phyloP scores from a whole-genome alignment of 2,888 invertebrate species.

The Cephus pulcher region DNA sequence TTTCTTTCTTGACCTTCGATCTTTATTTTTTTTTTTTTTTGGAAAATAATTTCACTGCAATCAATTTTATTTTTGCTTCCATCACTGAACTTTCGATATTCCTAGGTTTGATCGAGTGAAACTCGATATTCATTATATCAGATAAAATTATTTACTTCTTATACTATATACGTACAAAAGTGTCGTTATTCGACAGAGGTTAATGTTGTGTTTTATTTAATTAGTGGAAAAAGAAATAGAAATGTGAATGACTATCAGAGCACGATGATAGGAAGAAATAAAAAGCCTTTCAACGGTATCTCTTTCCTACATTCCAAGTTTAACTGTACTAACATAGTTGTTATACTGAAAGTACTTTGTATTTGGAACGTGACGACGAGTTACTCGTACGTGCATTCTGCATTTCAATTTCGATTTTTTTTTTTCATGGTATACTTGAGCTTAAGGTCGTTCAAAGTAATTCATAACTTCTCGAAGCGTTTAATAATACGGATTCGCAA shows the following conservation, averaged over 20 bases:
- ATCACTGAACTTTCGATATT: neutral
- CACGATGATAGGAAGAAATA: neutral
- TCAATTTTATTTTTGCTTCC: neutral
- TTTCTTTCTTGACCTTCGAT: neutral
- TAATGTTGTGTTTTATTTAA: neutral
- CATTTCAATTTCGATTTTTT: neutral
- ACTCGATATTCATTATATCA: neutral
- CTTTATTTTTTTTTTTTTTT: neutral
- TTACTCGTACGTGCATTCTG: neutral
- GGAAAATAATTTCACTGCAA: neutral
- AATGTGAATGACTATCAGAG: neutral
- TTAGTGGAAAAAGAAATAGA: neutral
- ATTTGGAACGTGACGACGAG: neutral
- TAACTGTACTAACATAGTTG: neutral
- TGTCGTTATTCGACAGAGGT: neutral
- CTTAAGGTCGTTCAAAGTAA: neutral
- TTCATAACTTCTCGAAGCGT: neutral
- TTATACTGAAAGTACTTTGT: neutral
- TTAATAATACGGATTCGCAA: neutral
- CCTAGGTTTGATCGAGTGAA: neutral
- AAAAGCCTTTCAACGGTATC: neutral
- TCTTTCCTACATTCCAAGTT: neutral
- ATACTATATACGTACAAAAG: neutral
- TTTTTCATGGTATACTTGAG: neutral
- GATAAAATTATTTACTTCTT: neutral